phyloP scores from a whole-genome alignment of 37 sponge, comb jelly and placozoan genomes.

The Ephydatia muelleri region DNA sequence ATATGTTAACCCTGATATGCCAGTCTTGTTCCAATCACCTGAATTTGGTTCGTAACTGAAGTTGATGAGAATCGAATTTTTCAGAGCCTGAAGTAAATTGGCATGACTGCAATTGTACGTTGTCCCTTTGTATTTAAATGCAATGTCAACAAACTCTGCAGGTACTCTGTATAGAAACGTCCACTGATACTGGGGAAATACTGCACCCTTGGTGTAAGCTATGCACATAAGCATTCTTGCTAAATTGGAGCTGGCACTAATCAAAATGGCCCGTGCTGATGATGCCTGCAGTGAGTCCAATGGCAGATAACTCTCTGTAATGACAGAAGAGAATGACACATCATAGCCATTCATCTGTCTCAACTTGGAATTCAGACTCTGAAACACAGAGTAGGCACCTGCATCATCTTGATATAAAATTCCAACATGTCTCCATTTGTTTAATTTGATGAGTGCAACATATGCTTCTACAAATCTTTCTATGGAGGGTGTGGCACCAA shows the following conservation, averaged over 20 bases:
- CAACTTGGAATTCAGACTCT: background rate
- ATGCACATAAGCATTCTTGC: conserved; percentile 5
- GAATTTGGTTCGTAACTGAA: background rate
- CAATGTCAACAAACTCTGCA: background rate
- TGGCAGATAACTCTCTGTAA: too few relatives aligned
- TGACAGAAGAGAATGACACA: background rate
- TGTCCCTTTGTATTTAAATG: background rate
- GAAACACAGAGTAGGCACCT: background rate
- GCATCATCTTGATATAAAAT: background rate
- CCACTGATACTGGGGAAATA: conserved; percentile 17
- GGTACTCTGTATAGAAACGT: conserved; percentile 11
- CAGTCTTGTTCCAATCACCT: too few relatives aligned
- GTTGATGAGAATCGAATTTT: conserved; percentile 2
- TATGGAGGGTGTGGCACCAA: conserved; percentile 19
- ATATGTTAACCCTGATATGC: too few relatives aligned
- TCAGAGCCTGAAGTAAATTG: background rate
- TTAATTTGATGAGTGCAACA: conserved; percentile 2
- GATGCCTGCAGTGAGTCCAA: too few relatives aligned
- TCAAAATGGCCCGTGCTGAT: too few relatives aligned
- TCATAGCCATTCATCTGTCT: background rate
- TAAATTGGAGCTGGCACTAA: background rate
- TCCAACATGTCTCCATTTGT: conserved; percentile 14
- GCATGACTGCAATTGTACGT: background rate
- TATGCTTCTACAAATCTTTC: background rate
- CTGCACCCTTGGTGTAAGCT: background rate